Conservation (phyloP, 37 sponge, comb jelly and placozoan genomes). For the Axinella damicornis region DNA sequence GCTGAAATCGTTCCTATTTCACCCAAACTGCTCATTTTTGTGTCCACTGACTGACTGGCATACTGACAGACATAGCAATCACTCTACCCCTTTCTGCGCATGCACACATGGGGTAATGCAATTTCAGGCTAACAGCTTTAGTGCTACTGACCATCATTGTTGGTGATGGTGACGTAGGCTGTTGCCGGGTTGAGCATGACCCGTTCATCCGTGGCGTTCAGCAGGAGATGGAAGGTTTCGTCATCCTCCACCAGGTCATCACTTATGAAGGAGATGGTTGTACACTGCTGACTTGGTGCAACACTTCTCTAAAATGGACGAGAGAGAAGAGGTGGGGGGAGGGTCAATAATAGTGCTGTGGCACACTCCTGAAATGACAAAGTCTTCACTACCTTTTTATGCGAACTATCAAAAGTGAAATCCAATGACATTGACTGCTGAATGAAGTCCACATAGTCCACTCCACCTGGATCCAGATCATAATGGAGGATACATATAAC, state of each 20-base stretch:
- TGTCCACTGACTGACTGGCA: too few relatives aligned
- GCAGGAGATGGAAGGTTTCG: background rate
- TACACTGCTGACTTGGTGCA: constrained; percentile 1
- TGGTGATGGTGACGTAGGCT: background rate
- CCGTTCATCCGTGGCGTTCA: background rate
- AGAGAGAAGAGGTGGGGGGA: too few relatives aligned
- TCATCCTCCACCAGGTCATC: background rate
- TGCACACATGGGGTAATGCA: too few relatives aligned
- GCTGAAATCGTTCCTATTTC: too few relatives aligned
- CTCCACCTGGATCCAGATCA: background rate
- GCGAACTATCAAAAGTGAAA: constrained; percentile 6
- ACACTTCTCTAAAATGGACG: background rate
- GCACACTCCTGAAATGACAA: too few relatives aligned
- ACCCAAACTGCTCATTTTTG: too few relatives aligned
- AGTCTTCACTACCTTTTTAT: too few relatives aligned
- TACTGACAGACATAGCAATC: too few relatives aligned
- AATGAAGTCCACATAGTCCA: background rate
- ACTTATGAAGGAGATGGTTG: background rate
- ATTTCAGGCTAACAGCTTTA: too few relatives aligned
- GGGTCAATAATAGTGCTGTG: too few relatives aligned
- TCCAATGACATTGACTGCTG: background rate
- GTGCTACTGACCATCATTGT: constrained; percentile 12
- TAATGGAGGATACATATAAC: background rate
- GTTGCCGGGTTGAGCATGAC: background rate
- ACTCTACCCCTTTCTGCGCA: too few relatives aligned